Base-by-base conservation (phyloP, 1,140 invertebrate genomes). In the Protaetia brevitarsis region DNA sequence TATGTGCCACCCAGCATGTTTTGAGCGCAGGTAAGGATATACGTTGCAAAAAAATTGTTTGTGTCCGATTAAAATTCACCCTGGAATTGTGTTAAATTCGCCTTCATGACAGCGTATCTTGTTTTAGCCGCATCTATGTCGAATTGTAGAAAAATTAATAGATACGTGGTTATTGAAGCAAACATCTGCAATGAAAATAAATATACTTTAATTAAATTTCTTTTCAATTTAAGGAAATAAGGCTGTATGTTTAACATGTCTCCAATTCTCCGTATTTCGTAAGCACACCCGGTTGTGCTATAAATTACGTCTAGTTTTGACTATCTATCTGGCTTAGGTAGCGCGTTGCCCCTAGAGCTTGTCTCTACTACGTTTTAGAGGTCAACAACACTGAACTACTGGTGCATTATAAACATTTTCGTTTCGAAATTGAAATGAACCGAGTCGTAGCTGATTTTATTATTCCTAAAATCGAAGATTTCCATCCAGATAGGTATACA, bases 61-160 rank as follows among this genome's bases (percentile, higher is more conserved):
- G n/a, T 8, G 7, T 8, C 1, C 21, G 56, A 3, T 58, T 23
- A 58, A 21, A 8, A 19, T n/a, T 58, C n/a, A n/a, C n/a, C n/a
- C n/a, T n/a, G n/a, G n/a, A n/a, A n/a, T 58, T 58, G 27, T 56
- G 2, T 11, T 19, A 8, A 51, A 8, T 51, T 51, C 1, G 16
- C 41, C 19, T 5, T 1, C 19, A 21, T 21, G 26, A 7, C 5
- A 23, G 30, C 34, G 10, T 3, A 8, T 36, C 10, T 34, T 4
- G 3, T 62, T 34, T 62, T 28, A 21, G 30, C 31, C n/a, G 29
- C 30, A 21, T 59, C 23, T 29, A 61, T 60, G 51, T 67, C 67
- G 41, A 68, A 66, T 26, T 71, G 67, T 10, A 68, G 13, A 27
- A 69, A 59, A 27, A 71, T 67, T 10, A 71, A 51, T 8, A 71